A percentile compares a stretch with the other conserved stretches of the same genome.
Conservation (phyloP, 1,140 invertebrate genomes). For the Papilio polyxenes region DNA sequence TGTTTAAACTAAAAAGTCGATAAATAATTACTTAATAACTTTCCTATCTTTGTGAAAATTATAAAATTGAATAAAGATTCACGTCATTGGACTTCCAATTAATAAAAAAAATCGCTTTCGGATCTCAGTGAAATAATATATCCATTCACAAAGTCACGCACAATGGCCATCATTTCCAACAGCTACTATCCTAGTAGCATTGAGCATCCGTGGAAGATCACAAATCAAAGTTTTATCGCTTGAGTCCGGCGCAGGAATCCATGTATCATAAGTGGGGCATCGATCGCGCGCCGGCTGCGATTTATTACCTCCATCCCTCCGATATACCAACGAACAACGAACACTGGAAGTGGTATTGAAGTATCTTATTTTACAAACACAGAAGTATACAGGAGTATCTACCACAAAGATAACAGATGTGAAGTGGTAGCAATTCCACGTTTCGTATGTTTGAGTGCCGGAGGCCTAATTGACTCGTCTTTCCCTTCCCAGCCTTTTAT, state of each 20-base stretch:
- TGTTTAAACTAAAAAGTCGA: not conserved
- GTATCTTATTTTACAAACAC: not conserved
- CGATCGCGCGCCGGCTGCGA: constrained; percentile 42
- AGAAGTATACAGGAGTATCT: too few relatives aligned
- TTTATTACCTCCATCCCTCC: constrained; percentile 43
- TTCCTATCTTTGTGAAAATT: too few relatives aligned
- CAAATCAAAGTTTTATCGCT: constrained; percentile 46
- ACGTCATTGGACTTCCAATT: not conserved
- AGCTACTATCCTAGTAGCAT: constrained; percentile 38
- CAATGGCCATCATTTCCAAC: constrained; percentile 38
- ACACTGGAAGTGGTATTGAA: not conserved
- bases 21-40: not conserved
- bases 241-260: constrained; percentile 44
- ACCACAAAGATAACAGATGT: too few relatives aligned
- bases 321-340: not conserved
- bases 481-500: too few relatives aligned
- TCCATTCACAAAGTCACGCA: constrained; percentile 38
- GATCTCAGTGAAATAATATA: not conserved
- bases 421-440: too few relatives aligned
- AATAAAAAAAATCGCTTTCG: not conserved
- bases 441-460: too few relatives aligned
- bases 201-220: constrained; percentile 42
- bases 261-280: constrained; percentile 48
- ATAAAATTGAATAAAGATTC: not conserved
- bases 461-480: too few relatives aligned